Conservation (phyloP, 2,797 vertebrate species). For the Sebastes steindachneri region DNA sequence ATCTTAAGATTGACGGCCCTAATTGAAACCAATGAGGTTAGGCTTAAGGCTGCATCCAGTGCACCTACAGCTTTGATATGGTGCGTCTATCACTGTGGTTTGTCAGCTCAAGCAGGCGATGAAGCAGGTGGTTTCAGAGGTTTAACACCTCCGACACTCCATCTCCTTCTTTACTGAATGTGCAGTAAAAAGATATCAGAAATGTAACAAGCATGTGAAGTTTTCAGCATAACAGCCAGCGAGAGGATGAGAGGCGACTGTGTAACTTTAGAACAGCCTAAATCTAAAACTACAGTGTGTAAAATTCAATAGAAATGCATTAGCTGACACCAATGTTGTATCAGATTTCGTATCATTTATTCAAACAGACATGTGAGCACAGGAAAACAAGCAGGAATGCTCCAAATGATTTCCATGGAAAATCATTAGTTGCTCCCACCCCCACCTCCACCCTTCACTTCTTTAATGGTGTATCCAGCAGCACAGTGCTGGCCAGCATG, state of each 20-base stretch:
- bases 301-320: background rate
- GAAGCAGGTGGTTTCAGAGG: background rate
- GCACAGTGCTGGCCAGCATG: background rate
- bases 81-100: background rate
- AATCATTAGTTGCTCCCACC: constrained; percentile 6
- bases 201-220: background rate
- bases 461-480: background rate
- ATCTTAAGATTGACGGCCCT: no score
- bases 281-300: background rate
- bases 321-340: background rate
- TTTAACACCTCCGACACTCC: background rate
- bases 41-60: background rate
- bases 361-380: background rate
- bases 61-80: background rate
- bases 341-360: background rate
- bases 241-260: no score
- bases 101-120: background rate
- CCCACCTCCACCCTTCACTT: background rate
- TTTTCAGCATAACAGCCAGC: background rate
- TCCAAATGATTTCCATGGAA: constrained; percentile 8
- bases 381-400: background rate
- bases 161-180: background rate
- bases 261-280: background rate
- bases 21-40: background rate
- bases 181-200: background rate